phyloP scores from a whole-genome alignment of 2,888 invertebrate genomes.

The Ferdinandea cuprea region DNA sequence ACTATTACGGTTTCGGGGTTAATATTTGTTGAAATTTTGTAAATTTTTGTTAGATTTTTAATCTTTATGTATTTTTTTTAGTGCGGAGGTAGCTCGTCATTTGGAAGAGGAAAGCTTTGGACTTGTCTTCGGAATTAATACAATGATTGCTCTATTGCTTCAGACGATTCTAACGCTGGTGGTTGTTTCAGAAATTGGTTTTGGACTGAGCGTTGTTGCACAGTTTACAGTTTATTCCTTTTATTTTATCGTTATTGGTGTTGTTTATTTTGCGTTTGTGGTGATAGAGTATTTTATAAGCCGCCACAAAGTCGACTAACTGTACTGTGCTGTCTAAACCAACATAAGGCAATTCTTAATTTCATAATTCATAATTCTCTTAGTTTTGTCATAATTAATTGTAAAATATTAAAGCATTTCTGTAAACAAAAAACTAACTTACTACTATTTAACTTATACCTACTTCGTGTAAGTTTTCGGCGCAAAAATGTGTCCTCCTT shows the following conservation, averaged over 20 bases:
- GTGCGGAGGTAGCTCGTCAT: conserved; percentile 93
- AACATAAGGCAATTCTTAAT: too few relatives aligned
- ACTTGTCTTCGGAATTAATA: conserved; percentile 95
- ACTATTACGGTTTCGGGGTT: conserved; percentile 82
- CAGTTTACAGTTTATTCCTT: conserved; percentile 81
- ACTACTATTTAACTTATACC: too few relatives aligned
- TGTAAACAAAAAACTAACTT: too few relatives aligned
- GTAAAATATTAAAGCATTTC: too few relatives aligned
- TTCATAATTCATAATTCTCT: too few relatives aligned
- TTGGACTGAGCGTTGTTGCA: conserved; percentile 77
- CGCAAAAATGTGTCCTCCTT: too few relatives aligned
- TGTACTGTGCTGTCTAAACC: too few relatives aligned
- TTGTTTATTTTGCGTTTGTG: conserved; percentile 79
- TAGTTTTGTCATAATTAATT: too few relatives aligned
- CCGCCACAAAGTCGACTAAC: conserved; percentile 23
- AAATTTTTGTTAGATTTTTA: conserved; percentile 82
- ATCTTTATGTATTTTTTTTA: conserved; percentile 82
- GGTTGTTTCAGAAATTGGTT: conserved; percentile 80
- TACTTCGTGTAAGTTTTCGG: too few relatives aligned
- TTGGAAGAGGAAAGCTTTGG: conserved; percentile 93
- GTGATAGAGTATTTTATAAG: conserved; percentile 77
- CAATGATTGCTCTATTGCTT: conserved; percentile 89
- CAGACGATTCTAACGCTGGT: conserved; percentile 90
- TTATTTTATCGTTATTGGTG: conserved; percentile 80
- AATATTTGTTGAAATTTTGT: not conserved